Evolutionary conservation across 2,888 invertebrate species (phyloP).

Genomic region (Drosophila limbata): DNA sequence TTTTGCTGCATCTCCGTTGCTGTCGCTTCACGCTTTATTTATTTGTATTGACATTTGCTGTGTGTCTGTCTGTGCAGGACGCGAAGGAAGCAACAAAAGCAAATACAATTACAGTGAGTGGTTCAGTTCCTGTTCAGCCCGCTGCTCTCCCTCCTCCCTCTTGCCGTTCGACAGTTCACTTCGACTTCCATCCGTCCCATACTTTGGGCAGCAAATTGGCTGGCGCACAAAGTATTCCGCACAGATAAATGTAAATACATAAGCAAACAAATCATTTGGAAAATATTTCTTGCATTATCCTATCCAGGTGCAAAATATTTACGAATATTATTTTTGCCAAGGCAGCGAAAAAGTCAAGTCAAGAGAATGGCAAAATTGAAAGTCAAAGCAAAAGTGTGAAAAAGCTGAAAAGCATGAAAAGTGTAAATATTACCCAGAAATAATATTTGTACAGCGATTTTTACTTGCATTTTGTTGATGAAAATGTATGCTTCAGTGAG

Average conservation of each 20-base stretch:
- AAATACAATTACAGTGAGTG: constrained; percentile 77
- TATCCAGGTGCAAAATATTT: constrained; percentile 77
- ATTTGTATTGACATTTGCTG: constrained; percentile 73
- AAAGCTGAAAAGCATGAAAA: constrained; percentile 51
- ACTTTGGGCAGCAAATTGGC: constrained; percentile 55
- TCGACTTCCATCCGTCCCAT: background rate
- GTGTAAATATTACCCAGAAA: constrained; percentile 69
- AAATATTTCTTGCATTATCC: constrained; percentile 74
- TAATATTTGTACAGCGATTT: constrained; percentile 65
- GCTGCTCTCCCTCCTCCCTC: background rate
- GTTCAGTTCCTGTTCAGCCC: constrained; percentile 49
- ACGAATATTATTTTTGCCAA: constrained; percentile 70
- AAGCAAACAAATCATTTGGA: constrained; percentile 78
- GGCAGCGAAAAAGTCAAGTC: constrained; percentile 36
- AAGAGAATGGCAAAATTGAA: constrained; percentile 47
- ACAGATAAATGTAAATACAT: constrained; percentile 77
- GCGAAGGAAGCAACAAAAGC: constrained; percentile 72
- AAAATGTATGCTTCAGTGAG: constrained; percentile 45
- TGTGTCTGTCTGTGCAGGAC: constrained; percentile 54
- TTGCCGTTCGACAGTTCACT: background rate
- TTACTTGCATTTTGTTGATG: constrained; percentile 59
- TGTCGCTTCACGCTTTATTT: constrained; percentile 62
- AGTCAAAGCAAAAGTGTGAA: constrained; percentile 53
- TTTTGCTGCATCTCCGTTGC: constrained; percentile 26
- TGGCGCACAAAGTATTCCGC: constrained; percentile 56